Evolutionary conservation across 1,140 invertebrate species (phyloP).

Genomic region (Nylanderia fulva): DNA sequence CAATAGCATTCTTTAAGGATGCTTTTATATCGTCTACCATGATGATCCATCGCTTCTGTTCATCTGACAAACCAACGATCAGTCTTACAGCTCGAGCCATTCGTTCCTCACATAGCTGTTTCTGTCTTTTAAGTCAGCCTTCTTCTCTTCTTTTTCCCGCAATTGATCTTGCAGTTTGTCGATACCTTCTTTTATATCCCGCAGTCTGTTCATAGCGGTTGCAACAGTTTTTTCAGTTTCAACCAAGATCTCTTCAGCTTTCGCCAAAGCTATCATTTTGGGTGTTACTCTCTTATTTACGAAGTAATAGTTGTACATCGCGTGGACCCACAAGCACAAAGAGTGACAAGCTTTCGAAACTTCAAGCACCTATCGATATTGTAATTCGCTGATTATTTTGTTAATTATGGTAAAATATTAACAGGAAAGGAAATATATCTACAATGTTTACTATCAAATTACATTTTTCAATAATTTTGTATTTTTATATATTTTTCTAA

Average conservation of each 20-base stretch:
- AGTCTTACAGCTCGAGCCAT: conserved; percentile 92
- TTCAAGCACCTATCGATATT: conserved; percentile 78
- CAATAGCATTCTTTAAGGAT: conserved; percentile 89
- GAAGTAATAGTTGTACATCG: conserved; percentile 90
- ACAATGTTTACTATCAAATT: no score
- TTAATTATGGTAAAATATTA: not conserved
- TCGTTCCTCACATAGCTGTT: conserved; percentile 91
- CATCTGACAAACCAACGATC: conserved; percentile 87
- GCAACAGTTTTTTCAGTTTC: conserved; percentile 89
- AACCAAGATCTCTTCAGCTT: conserved; percentile 88
- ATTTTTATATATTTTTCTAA: no score
- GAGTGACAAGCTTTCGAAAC: conserved; percentile 93
- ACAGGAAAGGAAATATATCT: no score
- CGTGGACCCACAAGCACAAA: conserved; percentile 89
- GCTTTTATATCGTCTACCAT: conserved; percentile 88
- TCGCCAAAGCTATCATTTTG: conserved; percentile 87
- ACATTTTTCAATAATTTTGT: no score
- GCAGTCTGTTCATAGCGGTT: conserved; percentile 87
- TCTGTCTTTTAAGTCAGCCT: conserved; percentile 90
- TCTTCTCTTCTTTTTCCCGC: conserved; percentile 88
- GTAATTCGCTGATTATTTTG: not conserved
- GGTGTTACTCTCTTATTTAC: conserved; percentile 87
- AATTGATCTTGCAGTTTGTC: conserved; percentile 89
- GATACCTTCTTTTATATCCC: conserved; percentile 87
- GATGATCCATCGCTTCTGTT: conserved; percentile 89